Evolutionary conservation across 2,888 invertebrate genomes (phyloP), one percentile per base, ranked within the genome.

Genomic region (Eristalis tenax): DNA sequence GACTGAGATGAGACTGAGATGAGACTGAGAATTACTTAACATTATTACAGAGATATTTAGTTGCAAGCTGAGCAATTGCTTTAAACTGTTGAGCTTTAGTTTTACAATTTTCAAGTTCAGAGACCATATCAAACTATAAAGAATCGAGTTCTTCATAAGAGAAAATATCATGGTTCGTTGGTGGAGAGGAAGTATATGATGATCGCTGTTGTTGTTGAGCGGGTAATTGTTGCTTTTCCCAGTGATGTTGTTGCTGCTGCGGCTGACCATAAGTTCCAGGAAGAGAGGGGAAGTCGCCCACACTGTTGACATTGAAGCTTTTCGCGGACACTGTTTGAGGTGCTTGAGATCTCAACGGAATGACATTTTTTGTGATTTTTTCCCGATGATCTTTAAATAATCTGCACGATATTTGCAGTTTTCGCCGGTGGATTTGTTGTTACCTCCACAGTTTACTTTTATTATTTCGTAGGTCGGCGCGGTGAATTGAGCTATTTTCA

Each of bases 51-150:
- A 71, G 26, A 71, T 59, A 71, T 71, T 71, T 59, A 59, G 15
- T 71, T 61, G 61, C 38, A 59, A 61, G 59, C 38, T 26, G 26
- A 26, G 26, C 26, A 26, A 26, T 26, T 71, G 23, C 59, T 69
- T 69, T 69, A 57, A 56, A 69, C 22, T 69, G 69, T 8, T 43
- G 43, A 15, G 38, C 10, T 38, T 70, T 59, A 1, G 38, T 70
- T 38, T 70, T 38, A 59, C 59, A 70, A 2, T 70, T 70, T 59
- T 70, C 70, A 40, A 70, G 35, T 38, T 59, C 38, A 59, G 38
- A 35, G 15, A 59, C 40, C 40, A 71, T 71, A 26, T 61, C 38
- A 26, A 40, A 26, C 61, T 40, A 40, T 38, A 59, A 26, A 71
- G 61, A 40, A 22, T 4, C 38, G 15, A 71, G 23, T 38, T 65